Percentiles rank a stretch among this genome's conserved stretches.
Evolutionary conservation across 2,797 vertebrate genomes (phyloP).

Genomic region (Tapera naevia): DNA sequence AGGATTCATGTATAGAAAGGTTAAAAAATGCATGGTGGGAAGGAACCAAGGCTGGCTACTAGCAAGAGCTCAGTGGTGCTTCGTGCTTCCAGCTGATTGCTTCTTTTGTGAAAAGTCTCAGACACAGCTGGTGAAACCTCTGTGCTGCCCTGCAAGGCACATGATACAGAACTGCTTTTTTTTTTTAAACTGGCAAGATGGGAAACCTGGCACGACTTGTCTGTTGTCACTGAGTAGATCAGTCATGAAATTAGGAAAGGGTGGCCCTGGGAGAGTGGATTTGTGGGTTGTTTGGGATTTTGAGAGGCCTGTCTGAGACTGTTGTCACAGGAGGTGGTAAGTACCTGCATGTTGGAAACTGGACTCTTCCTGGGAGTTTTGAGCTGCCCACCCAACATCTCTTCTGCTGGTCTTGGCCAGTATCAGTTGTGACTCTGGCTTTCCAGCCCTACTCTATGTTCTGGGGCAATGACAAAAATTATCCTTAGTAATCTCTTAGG

Average conservation of each 20-base stretch:
- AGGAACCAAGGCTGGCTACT: neutral
- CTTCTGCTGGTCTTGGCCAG: neutral
- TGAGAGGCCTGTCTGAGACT: neutral
- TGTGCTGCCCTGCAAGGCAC: neutral
- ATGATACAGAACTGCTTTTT: neutral
- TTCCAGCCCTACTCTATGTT: neutral
- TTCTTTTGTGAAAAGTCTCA: neutral
- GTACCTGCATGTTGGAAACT: neutral
- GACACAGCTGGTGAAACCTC: neutral
- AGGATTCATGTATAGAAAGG: neutral
- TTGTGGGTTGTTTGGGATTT: neutral
- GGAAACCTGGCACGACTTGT: neutral
- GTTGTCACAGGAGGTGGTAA: neutral
- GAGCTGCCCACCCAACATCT: neutral
- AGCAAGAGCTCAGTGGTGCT: neutral
- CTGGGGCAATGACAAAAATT: neutral
- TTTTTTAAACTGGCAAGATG: neutral
- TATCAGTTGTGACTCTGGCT: neutral
- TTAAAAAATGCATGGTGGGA: neutral
- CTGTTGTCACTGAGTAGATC: neutral
- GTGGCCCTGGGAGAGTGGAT: neutral
- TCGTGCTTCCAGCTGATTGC: neutral
- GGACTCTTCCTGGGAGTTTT: neutral
- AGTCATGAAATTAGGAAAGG: neutral
- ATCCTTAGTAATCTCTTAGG: neutral